phyloP scores from a whole-genome alignment of 2,888 invertebrate genomes.

The Tuta absoluta region DNA sequence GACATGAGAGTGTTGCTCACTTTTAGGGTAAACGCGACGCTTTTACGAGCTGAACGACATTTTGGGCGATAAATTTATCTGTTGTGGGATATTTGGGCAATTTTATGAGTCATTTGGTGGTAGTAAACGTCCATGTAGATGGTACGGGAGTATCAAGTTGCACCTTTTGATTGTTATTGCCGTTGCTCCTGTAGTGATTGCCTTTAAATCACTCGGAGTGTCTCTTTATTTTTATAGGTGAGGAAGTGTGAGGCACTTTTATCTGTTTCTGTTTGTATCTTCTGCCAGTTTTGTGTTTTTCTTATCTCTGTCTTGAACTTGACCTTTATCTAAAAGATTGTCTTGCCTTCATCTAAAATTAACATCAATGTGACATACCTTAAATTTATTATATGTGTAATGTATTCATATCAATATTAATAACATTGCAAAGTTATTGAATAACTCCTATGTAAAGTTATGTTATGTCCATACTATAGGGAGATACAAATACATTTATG shows the following conservation, averaged over 20 bases:
- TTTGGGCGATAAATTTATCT: constrained; percentile 69
- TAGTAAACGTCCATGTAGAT: constrained; percentile 62
- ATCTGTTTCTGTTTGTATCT: not conserved
- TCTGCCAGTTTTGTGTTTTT: not conserved
- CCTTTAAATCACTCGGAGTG: constrained; percentile 1
- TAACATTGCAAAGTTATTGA: no score
- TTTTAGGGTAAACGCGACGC: constrained; percentile 48
- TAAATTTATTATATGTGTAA: no score
- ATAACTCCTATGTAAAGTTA: no score
- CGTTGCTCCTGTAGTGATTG: constrained; percentile 38
- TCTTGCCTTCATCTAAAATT: no score
- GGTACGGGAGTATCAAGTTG: constrained; percentile 57
- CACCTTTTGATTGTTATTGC: constrained; percentile 49
- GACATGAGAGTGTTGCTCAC: constrained; percentile 64
- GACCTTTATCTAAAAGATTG: no score
- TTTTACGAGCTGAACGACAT: constrained; percentile 71
- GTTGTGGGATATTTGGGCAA: constrained; percentile 75
- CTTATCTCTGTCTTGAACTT: not conserved
- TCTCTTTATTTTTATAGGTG: not conserved
- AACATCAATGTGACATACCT: no score
- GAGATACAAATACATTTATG: no score
- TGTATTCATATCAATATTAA: no score
- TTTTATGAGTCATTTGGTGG: constrained; percentile 78
- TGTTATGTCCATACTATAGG: no score
- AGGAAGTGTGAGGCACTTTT: not conserved